Evolutionary conservation across 1,140 invertebrate species (phyloP), one percentile per base, ranked within the genome.

Genomic region (Agrilus planipennis): DNA sequence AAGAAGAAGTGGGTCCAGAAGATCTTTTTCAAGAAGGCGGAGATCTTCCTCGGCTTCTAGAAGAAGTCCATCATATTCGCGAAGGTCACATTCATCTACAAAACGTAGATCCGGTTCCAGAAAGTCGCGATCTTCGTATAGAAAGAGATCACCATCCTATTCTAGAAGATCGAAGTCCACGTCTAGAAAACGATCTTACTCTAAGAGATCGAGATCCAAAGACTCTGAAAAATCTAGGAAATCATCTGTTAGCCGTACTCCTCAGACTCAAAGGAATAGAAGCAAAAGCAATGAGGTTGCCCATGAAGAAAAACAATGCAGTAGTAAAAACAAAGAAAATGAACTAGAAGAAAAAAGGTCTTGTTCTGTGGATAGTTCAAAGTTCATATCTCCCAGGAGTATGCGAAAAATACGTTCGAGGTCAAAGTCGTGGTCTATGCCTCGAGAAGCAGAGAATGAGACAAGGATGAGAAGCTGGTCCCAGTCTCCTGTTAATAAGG

Each of bases 31-130:
- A 12, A n/a, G 31, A 27, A 2, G 15, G n/a, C 9, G 15, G 35
- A 14, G 32, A 36, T 18, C 27, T 14, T 39, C 63, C n/a, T 58
- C 61, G 41, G 62, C 23, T 27, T 67, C 40, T 57, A 65, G 27
- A 58, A 65, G 37, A 65, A 64, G 38, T 63, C 66, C 40, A 57
- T 47, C 45, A 63, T 6, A 57, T 58, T 10, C 60, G 61, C 5
- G 30, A 36, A 12, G 14, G 3, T 35, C 12, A 2, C 21, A 6
- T 2, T 18, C 10, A n/a, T 3, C 58, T 62, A 35, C 60, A 62
- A 40, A 58, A 58, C 18, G 35, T 3, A 28, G 22, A 28, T 43
- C 41, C 11, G 14, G 34, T 15, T 38, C 23, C 4, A 14, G 17
- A 20, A 53, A 46, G 34, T 58, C 54, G 4, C 42, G 57, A 22